phyloP scores from a whole-genome alignment of 2,888 invertebrate genomes.

The Harpagoxenus sublaevis region DNA sequence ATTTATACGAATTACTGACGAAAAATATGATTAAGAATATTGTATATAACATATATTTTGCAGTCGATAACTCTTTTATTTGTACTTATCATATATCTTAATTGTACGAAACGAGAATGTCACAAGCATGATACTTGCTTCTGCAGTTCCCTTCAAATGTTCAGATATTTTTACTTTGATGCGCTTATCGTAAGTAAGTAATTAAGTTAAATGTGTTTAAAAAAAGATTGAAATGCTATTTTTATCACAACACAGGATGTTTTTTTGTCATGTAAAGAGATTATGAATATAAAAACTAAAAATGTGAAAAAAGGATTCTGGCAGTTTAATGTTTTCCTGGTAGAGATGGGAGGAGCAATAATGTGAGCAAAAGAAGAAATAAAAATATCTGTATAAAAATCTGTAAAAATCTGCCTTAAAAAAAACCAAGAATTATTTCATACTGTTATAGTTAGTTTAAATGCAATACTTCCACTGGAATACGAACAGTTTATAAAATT shows the following conservation, averaged over 20 bases:
- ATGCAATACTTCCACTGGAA: neutral
- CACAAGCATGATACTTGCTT: slow-evolving; percentile 13
- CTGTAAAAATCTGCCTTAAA: slow-evolving; percentile 50
- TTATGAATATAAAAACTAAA: slow-evolving; percentile 8
- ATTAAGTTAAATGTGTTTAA: neutral
- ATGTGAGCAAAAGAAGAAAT: slow-evolving; percentile 1
- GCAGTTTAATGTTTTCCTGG: slow-evolving; percentile 4
- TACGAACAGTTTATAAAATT: neutral
- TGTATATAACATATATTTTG: slow-evolving; percentile 12
- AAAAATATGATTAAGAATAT: slow-evolving; percentile 41
- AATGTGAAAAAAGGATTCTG: neutral
- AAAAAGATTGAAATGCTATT: slow-evolving; percentile 9
- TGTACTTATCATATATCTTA: slow-evolving; percentile 68
- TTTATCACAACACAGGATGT: slow-evolving; percentile 10
- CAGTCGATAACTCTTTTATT: slow-evolving; percentile 50
- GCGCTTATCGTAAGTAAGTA: neutral
- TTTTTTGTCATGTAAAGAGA: neutral
- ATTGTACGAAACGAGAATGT: slow-evolving; percentile 23
- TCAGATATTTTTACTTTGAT: slow-evolving; percentile 16
- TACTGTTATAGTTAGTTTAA: slow-evolving; percentile 55
- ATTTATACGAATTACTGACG: slow-evolving; percentile 27
- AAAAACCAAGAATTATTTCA: slow-evolving; percentile 40
- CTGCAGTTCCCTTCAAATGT: neutral
- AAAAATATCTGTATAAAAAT: slow-evolving; percentile 55
- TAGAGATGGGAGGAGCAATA: neutral